phyloP scores from a whole-genome alignment of 2,888 invertebrate species.

The Chorisops tibialis region DNA sequence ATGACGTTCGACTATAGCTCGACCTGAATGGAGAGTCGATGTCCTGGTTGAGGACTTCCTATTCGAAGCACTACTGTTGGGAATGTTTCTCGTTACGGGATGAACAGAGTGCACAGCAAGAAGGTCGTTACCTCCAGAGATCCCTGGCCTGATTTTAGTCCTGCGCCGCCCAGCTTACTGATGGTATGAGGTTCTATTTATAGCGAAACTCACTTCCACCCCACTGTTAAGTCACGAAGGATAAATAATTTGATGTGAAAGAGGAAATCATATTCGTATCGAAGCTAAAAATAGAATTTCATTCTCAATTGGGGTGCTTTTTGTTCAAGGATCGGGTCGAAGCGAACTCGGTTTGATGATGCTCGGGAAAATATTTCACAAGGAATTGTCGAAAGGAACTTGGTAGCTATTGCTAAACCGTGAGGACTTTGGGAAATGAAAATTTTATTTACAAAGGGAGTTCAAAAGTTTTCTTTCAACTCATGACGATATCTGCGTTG shows the following conservation, averaged over 20 bases:
- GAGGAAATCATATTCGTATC: neutral
- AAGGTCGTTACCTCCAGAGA: slow-evolving; percentile 38
- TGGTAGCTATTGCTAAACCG: no score
- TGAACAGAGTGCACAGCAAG: neutral
- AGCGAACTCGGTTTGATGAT: neutral
- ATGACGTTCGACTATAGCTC: slow-evolving; percentile 10
- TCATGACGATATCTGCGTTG: neutral
- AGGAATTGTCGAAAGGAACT: neutral
- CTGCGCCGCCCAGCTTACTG: no score
- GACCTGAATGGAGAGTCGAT: slow-evolving; percentile 28
- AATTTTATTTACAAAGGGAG: slow-evolving; percentile 4
- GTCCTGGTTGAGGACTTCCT: slow-evolving; percentile 48
- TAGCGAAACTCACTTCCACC: slow-evolving; percentile 7
- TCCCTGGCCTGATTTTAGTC: slow-evolving; percentile 30
- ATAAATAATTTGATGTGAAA: slow-evolving; percentile 1
- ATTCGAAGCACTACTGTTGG: slow-evolving; percentile 34
- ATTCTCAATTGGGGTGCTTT: neutral
- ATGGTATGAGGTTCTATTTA: slow-evolving; percentile 36
- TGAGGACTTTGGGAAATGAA: neutral
- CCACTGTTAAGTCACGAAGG: neutral
- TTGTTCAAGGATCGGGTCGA: neutral
- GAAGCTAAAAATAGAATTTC: slow-evolving; percentile 11
- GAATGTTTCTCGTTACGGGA: slow-evolving; percentile 37
- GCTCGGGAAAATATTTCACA: neutral
- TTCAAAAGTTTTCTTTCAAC: slow-evolving; percentile 9